phyloP scores from a whole-genome alignment of 1,140 invertebrate genomes.

The Papilio polyxenes region DNA sequence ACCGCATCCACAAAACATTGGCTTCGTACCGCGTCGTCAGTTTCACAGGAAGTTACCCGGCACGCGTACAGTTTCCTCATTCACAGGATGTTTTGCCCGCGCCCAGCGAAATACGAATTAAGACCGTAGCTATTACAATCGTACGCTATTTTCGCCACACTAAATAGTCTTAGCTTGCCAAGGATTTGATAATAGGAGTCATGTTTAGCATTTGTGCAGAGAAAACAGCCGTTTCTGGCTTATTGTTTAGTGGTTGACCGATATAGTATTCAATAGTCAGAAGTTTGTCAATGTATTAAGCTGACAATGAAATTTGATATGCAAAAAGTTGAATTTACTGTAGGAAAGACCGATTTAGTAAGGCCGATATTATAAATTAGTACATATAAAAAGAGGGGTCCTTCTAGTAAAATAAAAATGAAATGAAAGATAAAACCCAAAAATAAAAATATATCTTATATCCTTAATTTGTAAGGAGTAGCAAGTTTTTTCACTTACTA shows the following conservation, averaged over 20 bases:
- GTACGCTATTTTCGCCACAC: slow-evolving; percentile 52
- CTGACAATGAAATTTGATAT: too few species aligned
- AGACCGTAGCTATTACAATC: slow-evolving; percentile 48
- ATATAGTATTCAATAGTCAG: too few species aligned
- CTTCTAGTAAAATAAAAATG: too few species aligned
- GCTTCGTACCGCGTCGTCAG: slow-evolving; percentile 34
- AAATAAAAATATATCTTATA: too few species aligned
- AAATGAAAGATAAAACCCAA: too few species aligned
- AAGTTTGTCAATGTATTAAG: background rate
- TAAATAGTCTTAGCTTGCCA: slow-evolving; percentile 5
- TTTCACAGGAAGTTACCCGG: slow-evolving; percentile 63
- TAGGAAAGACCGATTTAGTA: too few species aligned
- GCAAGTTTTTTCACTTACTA: too few species aligned
- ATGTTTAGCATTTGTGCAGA: slow-evolving; percentile 18
- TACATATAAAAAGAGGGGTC: too few species aligned
- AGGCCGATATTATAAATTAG: background rate
- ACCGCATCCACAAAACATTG: slow-evolving; percentile 40
- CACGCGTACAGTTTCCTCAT: slow-evolving; percentile 67
- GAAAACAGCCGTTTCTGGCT: background rate
- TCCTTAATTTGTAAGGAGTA: too few species aligned
- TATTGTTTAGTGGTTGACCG: background rate
- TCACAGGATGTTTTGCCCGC: slow-evolving; percentile 68
- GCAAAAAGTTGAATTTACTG: too few species aligned
- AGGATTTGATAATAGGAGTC: slow-evolving; percentile 41
- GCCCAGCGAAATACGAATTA: slow-evolving; percentile 44